Conservation (phyloP, 2,113 vertebrate genomes). For the Amphiprion ocellaris region DNA sequence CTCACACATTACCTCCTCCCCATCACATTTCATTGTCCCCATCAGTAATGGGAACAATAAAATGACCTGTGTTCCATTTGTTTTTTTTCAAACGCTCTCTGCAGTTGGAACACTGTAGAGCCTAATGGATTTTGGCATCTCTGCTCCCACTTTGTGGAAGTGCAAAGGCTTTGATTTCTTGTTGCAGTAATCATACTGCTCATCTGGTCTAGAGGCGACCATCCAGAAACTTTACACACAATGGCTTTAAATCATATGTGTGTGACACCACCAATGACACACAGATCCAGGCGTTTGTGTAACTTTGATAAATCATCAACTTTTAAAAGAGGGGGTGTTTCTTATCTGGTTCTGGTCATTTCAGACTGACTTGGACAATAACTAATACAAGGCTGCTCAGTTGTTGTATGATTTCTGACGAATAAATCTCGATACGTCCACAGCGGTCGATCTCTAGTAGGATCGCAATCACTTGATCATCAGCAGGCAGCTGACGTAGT, state of each 20-base stretch:
- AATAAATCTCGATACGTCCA: no score
- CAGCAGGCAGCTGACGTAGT: no score
- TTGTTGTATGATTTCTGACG: no score
- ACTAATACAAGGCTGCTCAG: no score
- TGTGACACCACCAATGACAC: background rate
- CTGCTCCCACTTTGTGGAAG: conserved; percentile 30
- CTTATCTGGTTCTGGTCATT: no score
- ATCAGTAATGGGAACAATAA: conserved; percentile 28
- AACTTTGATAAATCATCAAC: rapidly evolving
- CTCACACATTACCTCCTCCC: background rate
- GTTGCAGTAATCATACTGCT: conserved; percentile 21
- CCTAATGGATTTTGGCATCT: conserved; percentile 47
- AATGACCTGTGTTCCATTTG: conserved; percentile 17
- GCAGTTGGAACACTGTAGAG: conserved; percentile 19
- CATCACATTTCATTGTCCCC: background rate
- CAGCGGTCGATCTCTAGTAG: no score
- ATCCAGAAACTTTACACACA: background rate
- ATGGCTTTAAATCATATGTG: background rate
- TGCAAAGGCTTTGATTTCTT: conserved; percentile 8
- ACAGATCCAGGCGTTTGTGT: no score
- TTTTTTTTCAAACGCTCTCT: conserved; percentile 19
- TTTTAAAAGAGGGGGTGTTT: no score
- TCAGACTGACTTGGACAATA: no score
- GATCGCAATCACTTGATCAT: no score
- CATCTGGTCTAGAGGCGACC: conserved; percentile 13